Evolutionary conservation across 2,888 invertebrate species (phyloP), one percentile per base, ranked within the genome.

Genomic region (Idaea biselata): DNA sequence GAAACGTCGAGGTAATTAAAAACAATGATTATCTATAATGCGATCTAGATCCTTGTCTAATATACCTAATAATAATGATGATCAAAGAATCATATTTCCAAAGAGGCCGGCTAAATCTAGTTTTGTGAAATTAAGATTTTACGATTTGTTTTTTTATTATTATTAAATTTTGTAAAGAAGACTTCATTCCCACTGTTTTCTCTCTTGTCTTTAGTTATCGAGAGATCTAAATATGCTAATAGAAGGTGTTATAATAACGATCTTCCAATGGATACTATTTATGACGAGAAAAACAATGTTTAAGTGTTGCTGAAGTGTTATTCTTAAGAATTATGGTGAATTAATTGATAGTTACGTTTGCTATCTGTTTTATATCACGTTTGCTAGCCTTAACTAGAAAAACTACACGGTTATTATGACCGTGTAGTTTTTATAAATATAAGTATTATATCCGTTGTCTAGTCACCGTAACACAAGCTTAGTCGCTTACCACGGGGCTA

Each of bases 271-370:
- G 44, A 44, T 44, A 44, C 44, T 44, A 44, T 44, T 44, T 44
- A 44, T 44, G 44, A 44, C 11, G 44, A 44, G 44, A 44, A 44
- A 44, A 44, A 44, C 44, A 44, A 44, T 44, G 44, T 44, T 44
- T 44, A 44, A 44, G 44, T 44, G 44, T 44, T 44, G 44, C 44
- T 11, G 44, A 44, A 44, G 44, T 58, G 18, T 17, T 44, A 18
- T 58, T 58, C 17, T 32, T 58, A 58, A 58, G 32, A 44, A 58
- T 33, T 44, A 58, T 58, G 58, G 32, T 33, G 44, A 58, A 58
- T 58, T 58, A 58, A 58, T 44, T 44, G 58, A 44, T 44, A 44
- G 44, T 44, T 44, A 44, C 44, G 44, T 44, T 44, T 44, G 44
- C 14, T 44, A 44, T 44, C 44, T 44, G 44, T 44, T 44, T 44